Percentiles rank a stretch among this genome's conserved stretches.
Evolutionary conservation across 2,113 vertebrate species (phyloP).

Genomic region (Phoenicopterus ruber): DNA sequence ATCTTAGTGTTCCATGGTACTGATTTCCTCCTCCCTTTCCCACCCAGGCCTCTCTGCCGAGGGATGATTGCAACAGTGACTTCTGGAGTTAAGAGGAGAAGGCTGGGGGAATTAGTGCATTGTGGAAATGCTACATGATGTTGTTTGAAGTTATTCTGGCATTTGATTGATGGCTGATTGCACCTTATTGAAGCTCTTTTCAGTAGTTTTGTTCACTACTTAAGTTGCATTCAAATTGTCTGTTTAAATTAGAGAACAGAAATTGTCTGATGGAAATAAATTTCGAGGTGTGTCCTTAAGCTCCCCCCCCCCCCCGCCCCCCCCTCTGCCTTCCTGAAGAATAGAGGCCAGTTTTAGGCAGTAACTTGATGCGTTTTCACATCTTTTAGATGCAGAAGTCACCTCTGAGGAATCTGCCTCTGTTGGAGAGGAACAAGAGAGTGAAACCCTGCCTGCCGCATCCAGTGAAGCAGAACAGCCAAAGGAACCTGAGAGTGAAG

Average conservation of each 20-base stretch:
- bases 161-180: background rate
- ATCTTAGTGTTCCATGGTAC: background rate
- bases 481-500: slow-evolving; percentile 72
- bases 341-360: background rate
- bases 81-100: background rate
- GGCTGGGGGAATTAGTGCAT: background rate
- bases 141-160: background rate
- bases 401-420: slow-evolving; percentile 87
- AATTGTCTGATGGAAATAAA: background rate
- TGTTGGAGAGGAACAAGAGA: slow-evolving; percentile 81
- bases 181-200: background rate
- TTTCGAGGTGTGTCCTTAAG: background rate
- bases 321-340: background rate
- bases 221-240: background rate
- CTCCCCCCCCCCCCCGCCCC: rapidly evolving
- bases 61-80: background rate
- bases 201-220: background rate
- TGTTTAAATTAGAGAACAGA: background rate
- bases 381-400: slow-evolving; percentile 77
- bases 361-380: background rate
- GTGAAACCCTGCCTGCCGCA: slow-evolving; percentile 74
- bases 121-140: background rate
- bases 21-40: background rate
- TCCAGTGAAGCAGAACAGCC: slow-evolving; percentile 72
- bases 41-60: background rate